These are phyloP conservation scores for Schizopygopsis malacanthus DNA, from an alignment of 2,797 vertebrate species.

Conservation along the genomic window DNA sequence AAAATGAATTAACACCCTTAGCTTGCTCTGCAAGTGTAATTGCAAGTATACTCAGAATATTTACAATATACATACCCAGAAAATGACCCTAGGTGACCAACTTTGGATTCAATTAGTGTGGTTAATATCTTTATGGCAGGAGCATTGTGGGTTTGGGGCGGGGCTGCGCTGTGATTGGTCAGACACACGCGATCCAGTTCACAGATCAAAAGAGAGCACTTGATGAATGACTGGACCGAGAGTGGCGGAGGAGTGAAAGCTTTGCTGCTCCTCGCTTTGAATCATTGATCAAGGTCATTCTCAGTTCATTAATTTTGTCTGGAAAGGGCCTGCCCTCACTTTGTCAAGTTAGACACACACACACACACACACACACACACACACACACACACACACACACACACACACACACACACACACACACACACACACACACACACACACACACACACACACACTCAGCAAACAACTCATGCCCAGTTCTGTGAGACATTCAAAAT, in stretches of 20 bases:
- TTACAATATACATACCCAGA: slow-evolving; percentile 14
- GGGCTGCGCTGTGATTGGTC: slow-evolving; percentile 75
- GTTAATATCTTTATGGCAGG: slow-evolving; percentile 56
- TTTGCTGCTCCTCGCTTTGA: slow-evolving; percentile 76
- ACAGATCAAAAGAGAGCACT: slow-evolving; percentile 87
- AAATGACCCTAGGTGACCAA: slow-evolving; percentile 51
- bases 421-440: slow-evolving; percentile 27
- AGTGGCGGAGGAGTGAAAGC: slow-evolving; percentile 77
- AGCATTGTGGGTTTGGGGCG: neutral
- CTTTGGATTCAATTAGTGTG: slow-evolving; percentile 62
- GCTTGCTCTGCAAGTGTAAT: neutral
- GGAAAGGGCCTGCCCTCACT: slow-evolving; percentile 71
- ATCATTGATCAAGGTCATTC: slow-evolving; percentile 86
- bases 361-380: slow-evolving; percentile 19
- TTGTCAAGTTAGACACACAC: slow-evolving; percentile 41
- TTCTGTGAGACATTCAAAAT: slow-evolving; percentile 25
- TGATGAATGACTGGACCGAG: slow-evolving; percentile 85
- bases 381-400: slow-evolving; percentile 13
- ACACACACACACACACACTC: slow-evolving; percentile 18
- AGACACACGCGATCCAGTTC: slow-evolving; percentile 83
- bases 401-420: slow-evolving; percentile 15
- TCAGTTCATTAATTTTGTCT: slow-evolving; percentile 84
- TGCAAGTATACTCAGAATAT: neutral
- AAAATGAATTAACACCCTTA: neutral
- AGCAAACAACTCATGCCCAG: slow-evolving; percentile 52